phyloP scores from a whole-genome alignment of 1,140 invertebrate genomes.

The Matsumurasca onukii region DNA sequence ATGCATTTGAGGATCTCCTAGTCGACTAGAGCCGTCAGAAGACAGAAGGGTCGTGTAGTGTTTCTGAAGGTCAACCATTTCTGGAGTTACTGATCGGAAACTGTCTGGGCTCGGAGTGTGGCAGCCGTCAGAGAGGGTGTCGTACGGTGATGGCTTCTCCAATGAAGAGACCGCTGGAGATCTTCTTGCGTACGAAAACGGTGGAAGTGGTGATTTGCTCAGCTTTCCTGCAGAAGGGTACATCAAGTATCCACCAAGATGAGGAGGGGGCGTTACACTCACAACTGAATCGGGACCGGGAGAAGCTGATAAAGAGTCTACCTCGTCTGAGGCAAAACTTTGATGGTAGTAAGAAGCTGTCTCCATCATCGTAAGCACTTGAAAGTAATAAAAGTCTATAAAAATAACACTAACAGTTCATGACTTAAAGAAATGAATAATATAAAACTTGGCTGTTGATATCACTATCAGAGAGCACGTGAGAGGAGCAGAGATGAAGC shows the following conservation, averaged over 20 bases:
- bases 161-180: conserved; percentile 19
- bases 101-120: conserved; percentile 60
- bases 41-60: not conserved
- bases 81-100: conserved; percentile 56
- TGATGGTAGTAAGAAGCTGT: not conserved
- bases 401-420: not conserved
- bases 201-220: conserved; percentile 22
- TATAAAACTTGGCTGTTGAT: not conserved
- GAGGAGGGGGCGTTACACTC: conserved; percentile 26
- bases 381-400: not conserved
- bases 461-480: not conserved
- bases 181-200: conserved; percentile 1
- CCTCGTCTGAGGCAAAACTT: not conserved
- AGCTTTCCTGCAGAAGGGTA: not conserved
- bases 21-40: not conserved
- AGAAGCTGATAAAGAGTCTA: not conserved
- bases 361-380: not conserved
- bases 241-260: not conserved
- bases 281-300: conserved; percentile 13
- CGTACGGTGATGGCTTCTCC: conserved; percentile 26
- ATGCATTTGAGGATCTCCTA: conserved; percentile 35
- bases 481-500: conserved; percentile 6
- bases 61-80: conserved; percentile 22
- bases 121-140: conserved; percentile 57
- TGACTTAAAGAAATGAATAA: not conserved